Base-by-base conservation (phyloP, 2,888 invertebrate species). In the Danaus chrysippus region DNA sequence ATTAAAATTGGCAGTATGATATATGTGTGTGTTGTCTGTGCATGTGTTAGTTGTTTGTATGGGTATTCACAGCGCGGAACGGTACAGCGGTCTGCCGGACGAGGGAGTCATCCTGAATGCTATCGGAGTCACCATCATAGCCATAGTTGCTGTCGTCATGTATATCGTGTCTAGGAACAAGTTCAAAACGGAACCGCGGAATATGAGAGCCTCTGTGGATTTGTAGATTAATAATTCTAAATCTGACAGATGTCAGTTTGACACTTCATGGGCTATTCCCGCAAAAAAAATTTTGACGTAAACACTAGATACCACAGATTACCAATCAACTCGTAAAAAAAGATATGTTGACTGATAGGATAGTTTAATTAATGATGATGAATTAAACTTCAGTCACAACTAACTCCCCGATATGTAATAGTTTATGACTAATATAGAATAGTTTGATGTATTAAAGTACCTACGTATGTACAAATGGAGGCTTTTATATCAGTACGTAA, bases 71-170 rank as follows among this genome's bases (percentile, higher is more conserved):
- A 87, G 87, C 73, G 79, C 78, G 74, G 89, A 90, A 76, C 82
- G 87, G 68, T 94, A 94, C 90, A 87, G 91, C 79, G 85, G 87
- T 67, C 83, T 93, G 79, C 92, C 91, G 66, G 93, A 93, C 75
- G 94, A 95, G 82, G 93, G 92, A 15, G 92, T 94, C 75, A 92
- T 95, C 78, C 87, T 95, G 81, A 95, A 95, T 89, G 92, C 93
- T 44, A 92, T 95, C 73, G 94, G 93, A 68, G 92, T 94, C 75
- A 88, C 92, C 70, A 89, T 94, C 77, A 90, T 94, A 70, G 93
- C 92, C 63, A 90, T 94, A 67, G 91, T 93, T 67, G 93, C 94
- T 65, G 88, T 94, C 73, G 92, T 94, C 80, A 92, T 93, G 77
- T 94, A 94, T 83, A 92, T 93, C 76, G 85, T 93, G 70, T 92